Conservation (phyloP, 2,797 vertebrate genomes). For the Microchirus variegatus region DNA sequence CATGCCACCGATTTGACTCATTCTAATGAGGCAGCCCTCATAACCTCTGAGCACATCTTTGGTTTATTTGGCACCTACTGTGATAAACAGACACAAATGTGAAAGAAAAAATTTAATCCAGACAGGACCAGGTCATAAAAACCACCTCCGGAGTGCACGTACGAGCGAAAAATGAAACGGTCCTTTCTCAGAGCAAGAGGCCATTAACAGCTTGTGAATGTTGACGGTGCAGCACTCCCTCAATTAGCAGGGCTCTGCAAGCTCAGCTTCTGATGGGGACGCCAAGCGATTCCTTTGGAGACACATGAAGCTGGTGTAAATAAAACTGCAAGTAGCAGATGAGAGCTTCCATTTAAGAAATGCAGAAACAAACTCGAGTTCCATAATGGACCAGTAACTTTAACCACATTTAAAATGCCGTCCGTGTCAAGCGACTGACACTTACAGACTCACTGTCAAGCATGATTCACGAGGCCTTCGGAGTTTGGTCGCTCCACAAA, state of each 20-base stretch:
- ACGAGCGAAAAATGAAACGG: constrained; percentile 8
- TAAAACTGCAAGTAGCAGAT: constrained; percentile 39
- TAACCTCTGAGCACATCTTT: constrained; percentile 36
- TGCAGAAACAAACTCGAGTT: constrained; percentile 22
- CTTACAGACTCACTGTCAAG: background rate
- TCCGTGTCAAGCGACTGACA: background rate
- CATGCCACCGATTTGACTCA: constrained; percentile 44
- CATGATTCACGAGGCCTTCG: background rate
- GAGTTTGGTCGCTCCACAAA: background rate
- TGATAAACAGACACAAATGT: constrained; percentile 41
- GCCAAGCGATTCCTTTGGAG: constrained; percentile 58
- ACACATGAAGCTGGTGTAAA: constrained; percentile 41
- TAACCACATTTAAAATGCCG: no score
- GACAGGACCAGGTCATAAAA: background rate
- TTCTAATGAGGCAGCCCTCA: constrained; percentile 46
- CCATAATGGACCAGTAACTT: no score
- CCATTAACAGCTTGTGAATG: constrained; percentile 78
- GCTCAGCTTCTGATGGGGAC: constrained; percentile 42
- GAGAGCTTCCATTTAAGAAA: constrained; percentile 32
- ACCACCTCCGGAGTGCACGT: background rate
- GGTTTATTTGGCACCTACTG: constrained; percentile 44
- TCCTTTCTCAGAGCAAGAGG: constrained; percentile 38
- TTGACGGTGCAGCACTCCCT: constrained; percentile 58
- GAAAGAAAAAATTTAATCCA: constrained; percentile 22
- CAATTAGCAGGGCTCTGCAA: constrained; percentile 61